Conservation (phyloP, 2,113 vertebrate species). For the Passer montanus region DNA sequence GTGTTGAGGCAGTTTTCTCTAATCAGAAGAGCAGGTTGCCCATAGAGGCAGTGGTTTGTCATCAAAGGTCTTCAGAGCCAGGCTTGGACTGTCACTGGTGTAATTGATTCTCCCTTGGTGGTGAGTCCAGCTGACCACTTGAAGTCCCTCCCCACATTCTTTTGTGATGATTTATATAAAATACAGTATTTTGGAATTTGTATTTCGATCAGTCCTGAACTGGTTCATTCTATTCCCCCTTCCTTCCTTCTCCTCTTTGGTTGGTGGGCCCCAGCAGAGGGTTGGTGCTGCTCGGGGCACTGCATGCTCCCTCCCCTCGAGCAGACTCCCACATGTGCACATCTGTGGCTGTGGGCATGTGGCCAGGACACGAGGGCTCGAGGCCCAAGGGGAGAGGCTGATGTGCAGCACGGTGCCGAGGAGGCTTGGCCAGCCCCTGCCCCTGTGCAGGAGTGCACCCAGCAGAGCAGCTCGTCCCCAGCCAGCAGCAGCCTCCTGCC, state of each 20-base stretch:
- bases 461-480: background rate
- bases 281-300: background rate
- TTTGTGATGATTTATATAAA: background rate
- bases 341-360: fast-evolving
- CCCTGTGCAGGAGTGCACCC: background rate
- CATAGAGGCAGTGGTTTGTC: background rate
- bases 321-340: background rate
- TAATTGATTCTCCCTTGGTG: background rate
- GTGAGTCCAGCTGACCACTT: background rate
- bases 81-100: background rate
- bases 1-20: background rate
- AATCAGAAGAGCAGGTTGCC: background rate
- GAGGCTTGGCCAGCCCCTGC: background rate
- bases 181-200: background rate
- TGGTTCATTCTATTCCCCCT: background rate
- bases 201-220: background rate
- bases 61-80: background rate
- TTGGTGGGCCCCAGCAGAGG: fast-evolving
- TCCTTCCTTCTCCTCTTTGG: background rate
- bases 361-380: background rate
- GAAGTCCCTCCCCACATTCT: background rate
- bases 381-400: background rate
- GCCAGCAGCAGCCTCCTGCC: background rate
- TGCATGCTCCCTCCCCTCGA: fast-evolving
- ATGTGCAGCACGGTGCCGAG: fast-evolving